Conservation (phyloP, 2,113 vertebrate species). For the Chaetorhynchus papuensis region DNA sequence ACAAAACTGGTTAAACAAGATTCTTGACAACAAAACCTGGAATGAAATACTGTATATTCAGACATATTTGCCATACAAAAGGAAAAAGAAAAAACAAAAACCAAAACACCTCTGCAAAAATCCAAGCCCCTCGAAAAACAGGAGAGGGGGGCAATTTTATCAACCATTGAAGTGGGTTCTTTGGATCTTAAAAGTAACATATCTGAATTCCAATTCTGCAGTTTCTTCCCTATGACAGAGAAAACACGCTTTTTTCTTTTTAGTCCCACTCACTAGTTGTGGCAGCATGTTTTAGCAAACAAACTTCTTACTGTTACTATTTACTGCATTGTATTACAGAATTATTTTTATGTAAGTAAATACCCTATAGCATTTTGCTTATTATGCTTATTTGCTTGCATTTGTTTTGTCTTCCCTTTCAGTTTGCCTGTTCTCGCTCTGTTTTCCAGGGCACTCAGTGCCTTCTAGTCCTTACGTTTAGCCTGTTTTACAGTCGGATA, state of each 20-base stretch:
- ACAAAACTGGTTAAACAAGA: constrained; percentile 52
- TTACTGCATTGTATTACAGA: neutral
- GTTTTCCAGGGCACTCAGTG: neutral
- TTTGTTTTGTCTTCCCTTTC: neutral
- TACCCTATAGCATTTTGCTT: neutral
- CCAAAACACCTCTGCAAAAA: neutral
- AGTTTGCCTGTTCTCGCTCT: neutral
- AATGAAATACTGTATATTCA: neutral
- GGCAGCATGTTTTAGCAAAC: neutral
- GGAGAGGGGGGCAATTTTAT: rapidly evolving
- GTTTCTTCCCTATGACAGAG: neutral
- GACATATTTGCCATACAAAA: neutral
- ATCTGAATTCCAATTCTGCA: neutral
- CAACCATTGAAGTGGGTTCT: neutral
- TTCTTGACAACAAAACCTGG: constrained; percentile 15
- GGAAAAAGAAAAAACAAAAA: neutral
- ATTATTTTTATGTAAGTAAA: neutral
- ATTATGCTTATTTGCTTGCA: neutral
- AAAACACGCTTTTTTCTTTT: neutral
- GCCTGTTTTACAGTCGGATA: neutral
- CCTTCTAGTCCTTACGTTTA: neutral
- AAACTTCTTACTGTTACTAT: neutral
- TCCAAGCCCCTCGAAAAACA: rapidly evolving
- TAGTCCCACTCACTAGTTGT: neutral
- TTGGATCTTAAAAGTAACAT: neutral